Percentiles rank a stretch among this genome's conserved stretches.
These are phyloP conservation scores for Lepidurus arcticus DNA, from an alignment of 1,140 invertebrate species.

Conservation along the genomic window DNA sequence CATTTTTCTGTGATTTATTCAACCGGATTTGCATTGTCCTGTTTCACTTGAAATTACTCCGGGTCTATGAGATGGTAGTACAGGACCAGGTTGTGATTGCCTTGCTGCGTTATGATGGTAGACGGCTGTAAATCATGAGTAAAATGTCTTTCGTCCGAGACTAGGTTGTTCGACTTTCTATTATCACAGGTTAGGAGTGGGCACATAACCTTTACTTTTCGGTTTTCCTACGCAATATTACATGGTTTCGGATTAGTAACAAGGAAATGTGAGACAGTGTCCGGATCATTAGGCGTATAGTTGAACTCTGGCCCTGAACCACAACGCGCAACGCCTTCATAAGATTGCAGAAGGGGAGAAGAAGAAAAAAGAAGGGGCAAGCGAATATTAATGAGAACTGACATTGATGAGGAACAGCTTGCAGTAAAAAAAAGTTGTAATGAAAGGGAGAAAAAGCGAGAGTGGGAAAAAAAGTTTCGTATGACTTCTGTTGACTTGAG, in stretches of 20 bases:
- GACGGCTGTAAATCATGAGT: no score
- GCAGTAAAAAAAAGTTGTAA: not conserved
- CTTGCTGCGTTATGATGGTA: no score
- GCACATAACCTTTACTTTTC: not conserved
- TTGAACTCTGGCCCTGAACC: not conserved
- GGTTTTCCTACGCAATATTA: not conserved
- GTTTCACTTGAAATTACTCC: no score
- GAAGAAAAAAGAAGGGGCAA: not conserved
- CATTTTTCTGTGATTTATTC: not conserved
- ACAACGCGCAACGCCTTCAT: not conserved
- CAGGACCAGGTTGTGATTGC: no score
- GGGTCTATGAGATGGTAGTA: no score
- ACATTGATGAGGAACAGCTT: conserved; percentile 10
- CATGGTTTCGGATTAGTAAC: conserved; percentile 9
- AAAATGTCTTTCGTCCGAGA: no score
- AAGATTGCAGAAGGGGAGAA: not conserved
- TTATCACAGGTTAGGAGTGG: not conserved
- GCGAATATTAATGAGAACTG: conserved; percentile 4
- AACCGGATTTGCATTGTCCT: no score
- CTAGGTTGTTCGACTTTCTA: not conserved
- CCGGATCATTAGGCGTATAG: conserved; percentile 3
- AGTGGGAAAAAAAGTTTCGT: not conserved
- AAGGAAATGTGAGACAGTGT: not conserved
- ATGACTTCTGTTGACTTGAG: not conserved
- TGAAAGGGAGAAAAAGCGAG: not conserved